Conservation (phyloP, 2,113 vertebrate species). For the Orientallactaga bullata region DNA sequence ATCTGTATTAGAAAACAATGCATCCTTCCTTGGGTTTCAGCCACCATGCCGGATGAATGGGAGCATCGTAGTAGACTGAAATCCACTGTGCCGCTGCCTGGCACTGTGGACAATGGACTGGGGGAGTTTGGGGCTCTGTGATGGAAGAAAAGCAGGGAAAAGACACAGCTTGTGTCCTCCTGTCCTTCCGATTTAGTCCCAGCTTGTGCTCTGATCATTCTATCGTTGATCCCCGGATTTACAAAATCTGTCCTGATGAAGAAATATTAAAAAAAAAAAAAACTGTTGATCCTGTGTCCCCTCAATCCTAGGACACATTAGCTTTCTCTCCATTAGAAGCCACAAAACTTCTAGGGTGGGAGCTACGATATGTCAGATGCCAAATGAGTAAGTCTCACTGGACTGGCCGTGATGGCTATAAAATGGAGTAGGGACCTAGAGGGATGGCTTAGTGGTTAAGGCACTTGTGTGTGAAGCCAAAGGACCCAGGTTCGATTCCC, state of each 20-base stretch:
- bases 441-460: too few relatives aligned
- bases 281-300: too few relatives aligned
- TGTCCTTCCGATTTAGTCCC: neutral
- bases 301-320: neutral
- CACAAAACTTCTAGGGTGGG: neutral
- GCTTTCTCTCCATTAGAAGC: too few relatives aligned
- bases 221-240: neutral
- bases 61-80: neutral
- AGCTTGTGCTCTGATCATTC: neutral
- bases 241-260: neutral
- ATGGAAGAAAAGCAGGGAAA: accelerated
- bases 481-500: too few relatives aligned
- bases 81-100: neutral
- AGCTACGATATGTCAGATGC: too few relatives aligned
- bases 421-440: neutral
- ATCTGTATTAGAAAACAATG: slow-evolving; percentile 62
- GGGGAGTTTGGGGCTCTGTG: neutral
- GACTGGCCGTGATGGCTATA: too few relatives aligned
- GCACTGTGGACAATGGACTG: accelerated
- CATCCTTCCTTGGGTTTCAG: neutral
- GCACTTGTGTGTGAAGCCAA: too few relatives aligned
- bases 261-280: too few relatives aligned
- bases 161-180: neutral
- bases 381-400: neutral
- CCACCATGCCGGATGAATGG: neutral